These are phyloP conservation scores for Bubo blakistoni DNA, from an alignment of 2,113 vertebrate genomes.

Conservation along the genomic window DNA sequence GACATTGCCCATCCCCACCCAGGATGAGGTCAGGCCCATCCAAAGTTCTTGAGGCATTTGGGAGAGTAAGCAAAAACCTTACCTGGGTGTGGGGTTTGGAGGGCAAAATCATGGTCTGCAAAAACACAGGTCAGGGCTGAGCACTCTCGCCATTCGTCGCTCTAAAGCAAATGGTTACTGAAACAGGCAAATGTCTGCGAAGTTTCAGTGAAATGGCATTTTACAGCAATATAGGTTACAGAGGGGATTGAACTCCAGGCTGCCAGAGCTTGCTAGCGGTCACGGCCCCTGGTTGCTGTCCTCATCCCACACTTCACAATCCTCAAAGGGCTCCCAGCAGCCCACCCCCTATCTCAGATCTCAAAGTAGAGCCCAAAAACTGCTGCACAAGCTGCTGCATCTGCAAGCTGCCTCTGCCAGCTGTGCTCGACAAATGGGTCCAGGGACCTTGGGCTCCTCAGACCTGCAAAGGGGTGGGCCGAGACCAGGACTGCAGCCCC, in stretches of 20 bases:
- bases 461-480: background rate
- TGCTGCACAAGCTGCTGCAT: background rate
- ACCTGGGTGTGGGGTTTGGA: background rate
- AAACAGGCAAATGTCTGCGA: background rate
- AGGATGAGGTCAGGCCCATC: background rate
- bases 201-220: background rate
- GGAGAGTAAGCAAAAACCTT: background rate
- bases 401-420: background rate
- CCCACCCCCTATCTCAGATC: background rate
- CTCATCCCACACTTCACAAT: background rate
- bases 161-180: background rate
- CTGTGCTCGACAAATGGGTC: rapidly evolving
- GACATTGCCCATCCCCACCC: background rate
- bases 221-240: background rate
- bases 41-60: background rate
- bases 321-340: background rate
- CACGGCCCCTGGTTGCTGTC: rapidly evolving
- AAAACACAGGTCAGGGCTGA: background rate
- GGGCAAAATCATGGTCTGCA: background rate
- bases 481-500: background rate
- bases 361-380: background rate
- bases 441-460: background rate
- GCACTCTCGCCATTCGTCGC: background rate
- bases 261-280: background rate
- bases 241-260: background rate